phyloP scores from a whole-genome alignment of 2,113 vertebrate species.

The Ciconia maguari region DNA sequence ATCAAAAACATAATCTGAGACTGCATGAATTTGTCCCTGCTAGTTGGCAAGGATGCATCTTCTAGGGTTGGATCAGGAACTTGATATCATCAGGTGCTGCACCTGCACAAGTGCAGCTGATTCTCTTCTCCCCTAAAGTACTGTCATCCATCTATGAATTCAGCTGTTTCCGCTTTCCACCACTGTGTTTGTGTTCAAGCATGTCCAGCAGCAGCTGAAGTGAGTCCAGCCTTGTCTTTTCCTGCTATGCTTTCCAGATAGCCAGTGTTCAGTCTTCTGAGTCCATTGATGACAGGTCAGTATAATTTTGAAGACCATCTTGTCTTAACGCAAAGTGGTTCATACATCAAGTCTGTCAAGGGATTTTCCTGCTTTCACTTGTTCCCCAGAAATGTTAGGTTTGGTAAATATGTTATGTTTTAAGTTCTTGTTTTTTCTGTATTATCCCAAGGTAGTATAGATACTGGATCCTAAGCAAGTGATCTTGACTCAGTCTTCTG shows the following conservation, averaged over 20 bases:
- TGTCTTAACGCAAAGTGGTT: background rate
- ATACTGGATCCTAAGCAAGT: background rate
- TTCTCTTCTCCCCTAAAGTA: background rate
- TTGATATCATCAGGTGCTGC: background rate
- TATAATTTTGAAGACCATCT: background rate
- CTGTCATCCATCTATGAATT: background rate
- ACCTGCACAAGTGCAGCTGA: background rate
- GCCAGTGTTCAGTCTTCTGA: background rate
- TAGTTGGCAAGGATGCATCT: background rate
- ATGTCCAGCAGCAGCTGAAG: background rate
- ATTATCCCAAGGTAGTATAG: background rate
- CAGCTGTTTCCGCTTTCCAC: background rate
- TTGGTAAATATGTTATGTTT: background rate
- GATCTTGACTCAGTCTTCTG: background rate
- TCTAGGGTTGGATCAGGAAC: background rate
- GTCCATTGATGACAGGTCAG: background rate
- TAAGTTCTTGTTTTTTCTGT: background rate
- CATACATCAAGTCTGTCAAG: fast-evolving
- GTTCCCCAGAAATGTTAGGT: background rate
- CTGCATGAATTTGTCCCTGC: background rate
- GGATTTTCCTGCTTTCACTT: background rate
- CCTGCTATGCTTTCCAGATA: background rate
- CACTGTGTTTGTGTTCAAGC: background rate
- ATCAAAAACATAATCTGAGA: background rate
- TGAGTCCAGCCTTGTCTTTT: background rate